phyloP scores from a whole-genome alignment of 1,140 invertebrate species.

The Hestina assimilis region DNA sequence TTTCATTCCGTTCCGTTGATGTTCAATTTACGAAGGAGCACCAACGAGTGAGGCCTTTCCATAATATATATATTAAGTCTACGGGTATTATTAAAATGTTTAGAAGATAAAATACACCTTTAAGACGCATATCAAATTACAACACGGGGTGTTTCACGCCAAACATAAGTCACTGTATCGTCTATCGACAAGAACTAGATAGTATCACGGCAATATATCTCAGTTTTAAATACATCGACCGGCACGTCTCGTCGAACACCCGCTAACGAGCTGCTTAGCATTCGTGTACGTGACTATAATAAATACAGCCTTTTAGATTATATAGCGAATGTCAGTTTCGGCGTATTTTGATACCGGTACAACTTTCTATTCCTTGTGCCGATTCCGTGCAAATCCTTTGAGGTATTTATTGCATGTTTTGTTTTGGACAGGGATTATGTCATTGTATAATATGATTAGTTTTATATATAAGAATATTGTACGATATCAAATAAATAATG shows the following conservation, averaged over 20 bases:
- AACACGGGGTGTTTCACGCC: slow-evolving; percentile 14
- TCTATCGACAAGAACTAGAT: no score
- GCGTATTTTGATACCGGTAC: slow-evolving; percentile 32
- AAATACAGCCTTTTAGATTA: slow-evolving; percentile 44
- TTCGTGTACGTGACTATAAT: slow-evolving; percentile 40
- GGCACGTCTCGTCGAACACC: slow-evolving; percentile 31
- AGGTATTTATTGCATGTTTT: neutral
- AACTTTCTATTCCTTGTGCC: slow-evolving; percentile 30
- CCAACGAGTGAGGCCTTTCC: no score
- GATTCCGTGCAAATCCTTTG: slow-evolving; percentile 12
- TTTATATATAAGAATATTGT: no score
- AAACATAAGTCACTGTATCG: slow-evolving; percentile 14
- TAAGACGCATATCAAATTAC: neutral
- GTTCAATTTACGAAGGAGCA: no score
- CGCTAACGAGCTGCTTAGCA: slow-evolving; percentile 49
- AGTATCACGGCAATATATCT: slow-evolving; percentile 30
- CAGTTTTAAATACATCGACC: slow-evolving; percentile 27
- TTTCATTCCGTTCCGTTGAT: no score
- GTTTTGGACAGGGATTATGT: no score
- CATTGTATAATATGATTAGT: no score
- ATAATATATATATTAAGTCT: no score
- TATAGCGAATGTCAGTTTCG: slow-evolving; percentile 32
- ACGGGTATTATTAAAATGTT: no score
- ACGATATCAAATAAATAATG: no score
- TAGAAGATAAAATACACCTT: no score